These are phyloP conservation scores for Flexamia atlantica DNA, from an alignment of 2,888 invertebrate genomes.

Conservation along the genomic window DNA sequence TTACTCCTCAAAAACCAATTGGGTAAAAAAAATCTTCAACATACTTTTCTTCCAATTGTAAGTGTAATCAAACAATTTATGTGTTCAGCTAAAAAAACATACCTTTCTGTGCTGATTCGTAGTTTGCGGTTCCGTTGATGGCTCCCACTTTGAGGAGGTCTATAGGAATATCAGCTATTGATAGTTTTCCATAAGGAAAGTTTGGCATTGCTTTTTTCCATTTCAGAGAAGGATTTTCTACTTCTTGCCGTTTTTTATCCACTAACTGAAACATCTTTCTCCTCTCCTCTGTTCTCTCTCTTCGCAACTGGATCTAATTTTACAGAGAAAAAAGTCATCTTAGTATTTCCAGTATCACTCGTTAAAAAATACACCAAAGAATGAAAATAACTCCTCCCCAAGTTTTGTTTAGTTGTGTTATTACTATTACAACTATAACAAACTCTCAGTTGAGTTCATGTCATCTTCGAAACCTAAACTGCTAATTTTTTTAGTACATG, in stretches of 20 bases:
- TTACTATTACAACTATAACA: no score
- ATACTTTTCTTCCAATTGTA: no score
- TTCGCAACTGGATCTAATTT: conserved; percentile 84
- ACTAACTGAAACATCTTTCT: conserved; percentile 95
- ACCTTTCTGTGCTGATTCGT: conserved; percentile 54
- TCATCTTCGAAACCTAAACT: no score
- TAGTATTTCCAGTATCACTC: background rate
- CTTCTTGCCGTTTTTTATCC: conserved; percentile 77
- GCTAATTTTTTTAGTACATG: no score
- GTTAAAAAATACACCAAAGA: no score
- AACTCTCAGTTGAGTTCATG: no score
- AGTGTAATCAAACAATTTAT: no score
- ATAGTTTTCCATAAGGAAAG: conserved; percentile 74
- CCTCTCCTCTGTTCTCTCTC: conserved; percentile 95
- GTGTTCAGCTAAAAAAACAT: no score
- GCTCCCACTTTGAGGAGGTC: conserved; percentile 55
- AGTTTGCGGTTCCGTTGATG: conserved; percentile 60
- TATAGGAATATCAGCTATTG: conserved; percentile 57
- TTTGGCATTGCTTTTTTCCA: conserved; percentile 85
- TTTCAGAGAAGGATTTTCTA: conserved; percentile 77
- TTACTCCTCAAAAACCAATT: no score
- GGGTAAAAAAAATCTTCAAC: no score
- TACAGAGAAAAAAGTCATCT: conserved; percentile 61
- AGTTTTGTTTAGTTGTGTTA: no score
- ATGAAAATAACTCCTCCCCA: no score